Evolutionary conservation across 2,113 vertebrate genomes (phyloP).

Genomic region (Bungarus multicinctus): DNA sequence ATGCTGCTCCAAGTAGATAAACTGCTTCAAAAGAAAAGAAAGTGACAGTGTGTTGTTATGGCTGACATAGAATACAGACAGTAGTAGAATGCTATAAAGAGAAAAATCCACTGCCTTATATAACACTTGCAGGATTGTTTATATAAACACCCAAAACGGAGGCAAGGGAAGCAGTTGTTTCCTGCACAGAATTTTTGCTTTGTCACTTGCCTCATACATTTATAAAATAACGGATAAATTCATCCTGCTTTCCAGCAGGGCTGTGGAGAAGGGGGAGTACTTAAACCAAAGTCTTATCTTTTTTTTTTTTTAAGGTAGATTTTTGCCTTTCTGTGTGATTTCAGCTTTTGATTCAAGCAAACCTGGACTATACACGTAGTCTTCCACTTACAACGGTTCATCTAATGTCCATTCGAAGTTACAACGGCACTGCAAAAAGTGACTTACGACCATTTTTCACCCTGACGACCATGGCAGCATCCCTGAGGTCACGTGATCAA

Average conservation of each 20-base stretch:
- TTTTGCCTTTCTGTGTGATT: slow-evolving; percentile 10
- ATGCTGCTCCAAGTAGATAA: slow-evolving; percentile 19
- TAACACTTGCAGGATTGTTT: slow-evolving; percentile 59
- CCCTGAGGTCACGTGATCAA: background rate
- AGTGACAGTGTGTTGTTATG: slow-evolving; percentile 14
- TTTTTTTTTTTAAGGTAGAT: slow-evolving; percentile 25
- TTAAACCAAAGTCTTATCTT: background rate
- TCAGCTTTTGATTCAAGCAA: background rate
- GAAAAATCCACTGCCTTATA: slow-evolving; percentile 50
- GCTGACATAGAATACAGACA: slow-evolving; percentile 36
- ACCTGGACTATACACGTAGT: background rate
- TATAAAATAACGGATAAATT: slow-evolving; percentile 38
- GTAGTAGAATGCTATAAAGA: slow-evolving; percentile 42
- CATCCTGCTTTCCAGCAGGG: slow-evolving; percentile 8
- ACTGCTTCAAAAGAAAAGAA: slow-evolving; percentile 31
- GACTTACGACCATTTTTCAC: background rate
- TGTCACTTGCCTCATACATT: slow-evolving; percentile 59
- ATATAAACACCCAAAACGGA: slow-evolving; percentile 53
- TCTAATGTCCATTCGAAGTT: background rate
- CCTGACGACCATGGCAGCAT: background rate
- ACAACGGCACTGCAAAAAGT: background rate
- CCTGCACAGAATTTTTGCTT: slow-evolving; percentile 65
- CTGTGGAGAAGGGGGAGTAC: background rate
- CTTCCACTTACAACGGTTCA: background rate
- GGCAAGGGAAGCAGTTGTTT: slow-evolving; percentile 71